Percentiles rank a stretch among this genome's conserved stretches.
These are phyloP conservation scores for Heterohyrax brucei DNA, from an alignment of 2,797 vertebrate species.

Conservation along the genomic window DNA sequence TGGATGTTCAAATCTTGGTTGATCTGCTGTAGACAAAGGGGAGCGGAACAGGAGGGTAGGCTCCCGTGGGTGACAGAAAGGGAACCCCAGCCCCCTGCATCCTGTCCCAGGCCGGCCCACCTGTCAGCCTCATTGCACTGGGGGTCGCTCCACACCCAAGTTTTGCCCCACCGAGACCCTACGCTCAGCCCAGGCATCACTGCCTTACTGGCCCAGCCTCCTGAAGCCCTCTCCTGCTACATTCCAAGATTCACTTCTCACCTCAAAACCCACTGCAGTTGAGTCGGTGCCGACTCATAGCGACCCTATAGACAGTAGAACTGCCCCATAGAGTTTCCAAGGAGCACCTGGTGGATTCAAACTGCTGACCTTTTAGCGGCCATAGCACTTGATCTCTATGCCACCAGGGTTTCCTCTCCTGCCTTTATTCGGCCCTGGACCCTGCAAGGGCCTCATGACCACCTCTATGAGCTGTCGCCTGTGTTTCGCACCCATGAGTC, in stretches of 20 bases:
- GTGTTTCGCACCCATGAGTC: not conserved
- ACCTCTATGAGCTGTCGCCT: not conserved
- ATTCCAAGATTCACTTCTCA: not conserved
- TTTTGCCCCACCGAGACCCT: not conserved
- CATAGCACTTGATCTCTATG: too few relatives aligned
- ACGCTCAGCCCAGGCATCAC: not conserved
- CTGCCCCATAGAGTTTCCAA: too few relatives aligned
- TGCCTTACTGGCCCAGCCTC: not conserved
- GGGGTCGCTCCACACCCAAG: not conserved
- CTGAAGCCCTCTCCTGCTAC: not conserved
- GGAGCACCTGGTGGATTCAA: too few relatives aligned
- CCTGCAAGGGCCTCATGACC: not conserved
- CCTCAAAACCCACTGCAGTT: not conserved
- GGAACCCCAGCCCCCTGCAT: not conserved
- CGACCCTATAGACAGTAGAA: too few relatives aligned
- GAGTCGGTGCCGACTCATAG: too few relatives aligned
- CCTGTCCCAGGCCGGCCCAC: too few relatives aligned
- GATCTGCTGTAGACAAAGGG: conserved; percentile 96
- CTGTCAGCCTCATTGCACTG: too few relatives aligned
- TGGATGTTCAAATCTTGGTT: conserved; percentile 99
- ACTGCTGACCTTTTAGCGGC: too few relatives aligned
- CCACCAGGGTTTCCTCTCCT: not conserved
- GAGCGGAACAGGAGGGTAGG: conserved; percentile 83
- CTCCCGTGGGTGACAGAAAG: not conserved
- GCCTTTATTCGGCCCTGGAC: not conserved